Evolutionary conservation across 1,140 invertebrate genomes (phyloP), one percentile per base, ranked within the genome.

Genomic region (Papilio glaucus): DNA sequence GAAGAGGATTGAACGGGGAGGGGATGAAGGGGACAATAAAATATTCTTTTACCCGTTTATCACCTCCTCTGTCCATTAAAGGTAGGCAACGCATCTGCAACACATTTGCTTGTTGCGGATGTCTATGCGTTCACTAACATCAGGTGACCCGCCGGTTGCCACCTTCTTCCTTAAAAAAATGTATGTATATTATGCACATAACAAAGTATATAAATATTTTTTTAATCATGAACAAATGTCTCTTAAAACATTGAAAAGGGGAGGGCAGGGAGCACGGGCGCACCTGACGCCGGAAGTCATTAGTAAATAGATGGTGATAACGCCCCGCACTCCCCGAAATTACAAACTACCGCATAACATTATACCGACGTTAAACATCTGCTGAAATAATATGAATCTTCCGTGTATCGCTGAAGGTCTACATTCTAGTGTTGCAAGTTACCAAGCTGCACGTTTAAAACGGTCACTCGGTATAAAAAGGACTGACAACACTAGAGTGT

Each of bases 201-300:
- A 57, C 21, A 24, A 26, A 24, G 24, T 33, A 72, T 24, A 70
- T 77, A 67, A 65, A 73, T 65, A 15, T 39, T 65, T 53, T 69
- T 75, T 61, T 57, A 77, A 74, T 39, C 33, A 65, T 39, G 71
- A 75, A 75, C 72, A 77, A 77, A 69, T 37, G 67, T 69, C 42
- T 37, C 67, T 80, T 77, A 78, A 88, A 86, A 84, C 83, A 85
- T 85, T 79, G 75, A 82, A 74, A 78, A 83, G 67, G 76, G 79
- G 72, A 74, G 77, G 77, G 79, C 62, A 78, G 74, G 81, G 82
- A 6, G 45, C 4, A 21, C 10, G 49, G 49, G 49, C 72, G 80
- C 90, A 92, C 88, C 90, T 92, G 90, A 90, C 88, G 85, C 81
- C 84, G 90, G 90, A 92, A 90, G 88, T 92, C 90, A 92, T 92